Evolutionary conservation across 1,140 invertebrate species (phyloP), one percentile per base, ranked within the genome.

Genomic region (Calephelis nemesis): DNA sequence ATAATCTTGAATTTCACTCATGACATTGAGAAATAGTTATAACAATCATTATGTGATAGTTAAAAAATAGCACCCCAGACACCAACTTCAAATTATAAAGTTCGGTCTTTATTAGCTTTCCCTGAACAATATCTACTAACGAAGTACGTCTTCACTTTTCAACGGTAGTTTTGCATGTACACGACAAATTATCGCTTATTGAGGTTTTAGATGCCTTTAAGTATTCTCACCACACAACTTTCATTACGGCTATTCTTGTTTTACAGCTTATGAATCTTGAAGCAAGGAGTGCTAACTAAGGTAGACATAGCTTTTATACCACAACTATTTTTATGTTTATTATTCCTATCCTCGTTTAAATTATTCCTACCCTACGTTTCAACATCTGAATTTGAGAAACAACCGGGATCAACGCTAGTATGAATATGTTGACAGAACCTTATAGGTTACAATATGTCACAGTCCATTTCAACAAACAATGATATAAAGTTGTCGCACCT

Each of bases 171-270:
- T 42, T 58, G 54, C 65, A 71, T 70, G 62, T 69, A 75, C 64
- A 71, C 64, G 71, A 74, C 72, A 63, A 63, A 63, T 49, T 47
- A 70, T 73, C 58, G 74, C 71, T 71, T 68, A 67, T 69, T 62
- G 54, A 66, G 72, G 77, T 86, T 86, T 83, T 83, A 85, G 75
- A 70, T 76, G 65, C 77, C 81, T 77, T 87, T 85, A 81, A 84
- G 80, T 75, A 87, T 85, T 84, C 81, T 76, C 74, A 71, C 62
- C 75, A 69, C 52, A 72, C 70, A 69, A 74, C 74, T 82, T 73
- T 83, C 81, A 83, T 86, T 83, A 83, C 5, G 79, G 69, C 77
- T 73, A 83, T 79, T 77, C 84, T 85, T 86, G 80, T 88, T 82
- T 74, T 77, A 75, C 48, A 52, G 47, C 62, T 74, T 76, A 73